Evolutionary conservation across 2,797 vertebrate species (phyloP).

Genomic region (Rhinichthys osculus): DNA sequence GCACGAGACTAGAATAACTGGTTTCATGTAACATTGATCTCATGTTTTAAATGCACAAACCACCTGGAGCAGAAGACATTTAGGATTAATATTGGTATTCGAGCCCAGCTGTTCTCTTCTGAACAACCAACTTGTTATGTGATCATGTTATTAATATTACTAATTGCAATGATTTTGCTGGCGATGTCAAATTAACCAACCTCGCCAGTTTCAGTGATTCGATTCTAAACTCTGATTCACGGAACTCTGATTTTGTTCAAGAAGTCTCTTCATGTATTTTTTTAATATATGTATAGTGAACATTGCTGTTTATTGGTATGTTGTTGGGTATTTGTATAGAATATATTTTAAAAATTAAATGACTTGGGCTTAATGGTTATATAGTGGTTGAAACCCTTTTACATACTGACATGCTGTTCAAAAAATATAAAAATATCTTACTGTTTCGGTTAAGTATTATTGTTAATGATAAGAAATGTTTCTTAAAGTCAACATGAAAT

Average conservation of each 20-base stretch:
- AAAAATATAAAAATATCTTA: too few species aligned
- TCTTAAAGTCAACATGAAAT: too few species aligned
- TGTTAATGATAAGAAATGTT: too few species aligned
- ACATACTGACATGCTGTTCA: neutral
- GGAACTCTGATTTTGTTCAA: too few species aligned
- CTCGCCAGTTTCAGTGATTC: neutral
- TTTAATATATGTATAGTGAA: neutral
- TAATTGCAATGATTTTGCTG: neutral
- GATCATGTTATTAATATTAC: neutral
- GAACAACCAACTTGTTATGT: neutral
- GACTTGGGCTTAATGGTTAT: neutral
- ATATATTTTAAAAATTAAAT: neutral
- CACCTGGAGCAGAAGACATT: neutral
- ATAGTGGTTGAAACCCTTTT: neutral
- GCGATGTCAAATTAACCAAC: neutral
- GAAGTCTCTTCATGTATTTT: neutral
- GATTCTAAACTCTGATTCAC: too few species aligned
- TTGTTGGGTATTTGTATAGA: neutral
- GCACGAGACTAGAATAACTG: conserved; percentile 22
- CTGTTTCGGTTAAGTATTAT: too few species aligned
- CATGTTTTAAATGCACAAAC: conserved; percentile 10
- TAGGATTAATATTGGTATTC: neutral
- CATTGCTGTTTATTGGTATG: neutral
- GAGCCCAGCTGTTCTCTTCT: neutral
- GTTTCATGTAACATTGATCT: conserved; percentile 14